Base-by-base conservation (phyloP, 2,797 vertebrate genomes). In the Ficedula albicollis region DNA sequence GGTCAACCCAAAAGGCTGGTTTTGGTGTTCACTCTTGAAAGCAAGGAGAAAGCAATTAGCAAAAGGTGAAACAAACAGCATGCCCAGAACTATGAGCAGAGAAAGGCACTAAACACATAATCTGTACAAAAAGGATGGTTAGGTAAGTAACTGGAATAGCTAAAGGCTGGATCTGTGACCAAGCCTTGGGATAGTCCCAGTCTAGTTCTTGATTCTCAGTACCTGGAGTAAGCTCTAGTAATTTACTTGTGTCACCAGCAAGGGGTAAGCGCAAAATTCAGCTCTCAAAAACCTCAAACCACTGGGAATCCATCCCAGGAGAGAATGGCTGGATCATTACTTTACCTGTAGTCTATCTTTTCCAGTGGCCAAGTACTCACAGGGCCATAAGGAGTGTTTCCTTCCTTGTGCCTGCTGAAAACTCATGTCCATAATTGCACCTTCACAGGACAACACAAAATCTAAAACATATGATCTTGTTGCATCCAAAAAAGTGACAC, bases 391-490 rank as follows among this genome's bases (percentile, higher is more conserved):
- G 25, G 52, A 66, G 7, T 1, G 3, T 22, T 34, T 39, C 38
- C 23, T 64, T 49, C 73, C 39, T 59, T 0, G 0, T 5, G 21
- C 22, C 67, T 43, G 46, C 51, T 52, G 34, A 52, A 60, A 64
- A 6, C 5, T 39, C 36, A 0, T 0, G 2, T 19, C 58, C 10
- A 1, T 20, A 14, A 9, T 16, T 6, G 0, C 22, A 1, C 23
- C 49, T 46, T 46, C 64, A 6, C 27, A 26, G 38, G 38, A 2
- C 8, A 36, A 21, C 25, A 48, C 21, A 15, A n/a, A 52, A 25
- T 20, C 72, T 20, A 27, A 44, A 70, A 22, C 52, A 68, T 25
- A 27, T 77, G 11, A 60, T 41, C 30, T n/a, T 2, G 0, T 39
- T 15, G 9, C 32, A 12, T 26, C 26, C 6, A 34, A 51, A 43